These are phyloP conservation scores for Aptenodytes forsteri DNA, from an alignment of 2,113 vertebrate genomes.

Conservation along the genomic window DNA sequence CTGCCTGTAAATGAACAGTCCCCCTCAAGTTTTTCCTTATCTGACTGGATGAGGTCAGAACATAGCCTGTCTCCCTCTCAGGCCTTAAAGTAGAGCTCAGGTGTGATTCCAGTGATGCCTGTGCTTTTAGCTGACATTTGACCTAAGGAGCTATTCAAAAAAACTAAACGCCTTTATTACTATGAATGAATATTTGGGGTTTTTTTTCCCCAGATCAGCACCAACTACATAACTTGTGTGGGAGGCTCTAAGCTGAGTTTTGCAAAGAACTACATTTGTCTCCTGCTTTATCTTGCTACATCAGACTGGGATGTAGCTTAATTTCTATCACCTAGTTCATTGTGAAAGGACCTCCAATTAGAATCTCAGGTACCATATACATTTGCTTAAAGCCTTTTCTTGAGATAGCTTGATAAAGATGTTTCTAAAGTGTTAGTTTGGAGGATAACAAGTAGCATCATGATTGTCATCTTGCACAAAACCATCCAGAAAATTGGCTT, in stretches of 20 bases:
- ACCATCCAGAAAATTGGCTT: background rate
- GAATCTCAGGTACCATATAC: background rate
- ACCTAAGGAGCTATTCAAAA: background rate
- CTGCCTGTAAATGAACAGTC: background rate
- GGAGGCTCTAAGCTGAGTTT: background rate
- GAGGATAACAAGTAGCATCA: background rate
- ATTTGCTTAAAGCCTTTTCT: background rate
- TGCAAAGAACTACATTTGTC: background rate
- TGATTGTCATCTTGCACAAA: background rate
- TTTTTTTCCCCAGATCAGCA: background rate
- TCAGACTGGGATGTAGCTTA: background rate
- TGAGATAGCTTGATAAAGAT: background rate
- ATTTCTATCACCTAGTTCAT: background rate
- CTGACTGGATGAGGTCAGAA: background rate
- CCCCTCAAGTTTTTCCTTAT: background rate
- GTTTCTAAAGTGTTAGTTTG: background rate
- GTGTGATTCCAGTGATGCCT: background rate
- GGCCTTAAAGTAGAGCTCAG: background rate
- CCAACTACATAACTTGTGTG: background rate
- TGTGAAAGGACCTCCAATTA: background rate
- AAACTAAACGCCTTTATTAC: background rate
- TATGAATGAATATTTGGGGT: background rate
- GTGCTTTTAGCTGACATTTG: background rate
- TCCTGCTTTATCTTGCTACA: background rate
- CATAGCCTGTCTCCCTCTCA: background rate